Percentiles rank a stretch among this genome's conserved stretches.
Evolutionary conservation across 1,140 invertebrate genomes (phyloP).

Genomic region (Camponotus pennsylvanicus): DNA sequence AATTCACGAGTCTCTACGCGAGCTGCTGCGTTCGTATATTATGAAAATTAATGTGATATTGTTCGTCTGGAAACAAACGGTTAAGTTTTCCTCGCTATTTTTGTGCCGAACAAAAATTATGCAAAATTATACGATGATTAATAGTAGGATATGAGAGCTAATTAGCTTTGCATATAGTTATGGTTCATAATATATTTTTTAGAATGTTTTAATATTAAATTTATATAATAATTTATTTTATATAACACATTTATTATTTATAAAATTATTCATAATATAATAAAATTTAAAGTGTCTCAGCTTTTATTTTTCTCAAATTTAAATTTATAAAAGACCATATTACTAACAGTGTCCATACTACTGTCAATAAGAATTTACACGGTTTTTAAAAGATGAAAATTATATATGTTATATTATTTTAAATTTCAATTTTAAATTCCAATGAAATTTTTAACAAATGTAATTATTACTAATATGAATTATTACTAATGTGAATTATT

Average conservation of each 20-base stretch:
- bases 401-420: too few species aligned
- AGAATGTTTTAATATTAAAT: background rate
- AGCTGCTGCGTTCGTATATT: conserved; percentile 22
- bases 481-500: too few species aligned
- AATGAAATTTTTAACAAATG: too few species aligned
- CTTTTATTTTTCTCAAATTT: background rate
- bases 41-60: conserved; percentile 24
- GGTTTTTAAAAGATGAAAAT: too few species aligned
- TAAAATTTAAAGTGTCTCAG: background rate
- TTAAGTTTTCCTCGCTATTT: background rate
- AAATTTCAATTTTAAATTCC: too few species aligned
- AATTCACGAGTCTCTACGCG: background rate
- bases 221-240: background rate
- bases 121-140: background rate
- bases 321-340: background rate
- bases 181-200: background rate
- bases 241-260: too few species aligned
- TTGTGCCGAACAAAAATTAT: background rate
- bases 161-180: background rate
- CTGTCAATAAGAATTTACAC: too few species aligned
- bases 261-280: too few species aligned
- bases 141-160: background rate
- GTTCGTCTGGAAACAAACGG: background rate
- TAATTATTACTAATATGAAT: too few species aligned
- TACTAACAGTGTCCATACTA: too few species aligned